Evolutionary conservation across 2,888 invertebrate species (phyloP).

Genomic region (Abrostola triplasia): DNA sequence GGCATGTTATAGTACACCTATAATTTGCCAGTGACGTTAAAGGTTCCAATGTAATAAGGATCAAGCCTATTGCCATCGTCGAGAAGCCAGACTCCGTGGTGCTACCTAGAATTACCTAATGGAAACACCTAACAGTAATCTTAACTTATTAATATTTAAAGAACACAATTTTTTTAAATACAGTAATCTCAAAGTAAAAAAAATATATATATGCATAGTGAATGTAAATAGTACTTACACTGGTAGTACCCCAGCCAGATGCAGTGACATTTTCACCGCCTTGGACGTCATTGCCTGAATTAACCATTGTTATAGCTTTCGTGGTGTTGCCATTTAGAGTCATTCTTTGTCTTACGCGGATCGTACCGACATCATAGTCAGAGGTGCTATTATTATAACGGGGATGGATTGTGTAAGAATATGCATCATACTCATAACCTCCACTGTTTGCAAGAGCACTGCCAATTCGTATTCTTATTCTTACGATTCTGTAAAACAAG

Average conservation of each 20-base stretch:
- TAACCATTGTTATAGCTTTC: slow-evolving; percentile 61
- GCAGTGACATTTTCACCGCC: slow-evolving; percentile 65
- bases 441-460: slow-evolving; percentile 73
- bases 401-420: slow-evolving; percentile 71
- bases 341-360: slow-evolving; percentile 71
- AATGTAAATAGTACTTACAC: slow-evolving; percentile 61
- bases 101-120: no score
- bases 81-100: no score
- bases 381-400: slow-evolving; percentile 70
- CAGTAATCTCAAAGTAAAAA: no score
- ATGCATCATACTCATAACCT: slow-evolving; percentile 74
- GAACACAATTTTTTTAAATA: no score
- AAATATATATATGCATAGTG: no score
- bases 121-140: no score
- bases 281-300: slow-evolving; percentile 53
- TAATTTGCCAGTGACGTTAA: no score
- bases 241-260: slow-evolving; percentile 80
- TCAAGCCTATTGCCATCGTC: no score
- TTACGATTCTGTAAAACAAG: slow-evolving; percentile 63
- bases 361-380: slow-evolving; percentile 83
- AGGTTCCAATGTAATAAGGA: no score
- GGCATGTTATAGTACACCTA: no score
- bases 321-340: slow-evolving; percentile 66
- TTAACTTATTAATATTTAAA: no score
- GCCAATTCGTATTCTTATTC: slow-evolving; percentile 75